Evolutionary conservation across 2,113 vertebrate species (phyloP).

Genomic region (Calidris pugnax): DNA sequence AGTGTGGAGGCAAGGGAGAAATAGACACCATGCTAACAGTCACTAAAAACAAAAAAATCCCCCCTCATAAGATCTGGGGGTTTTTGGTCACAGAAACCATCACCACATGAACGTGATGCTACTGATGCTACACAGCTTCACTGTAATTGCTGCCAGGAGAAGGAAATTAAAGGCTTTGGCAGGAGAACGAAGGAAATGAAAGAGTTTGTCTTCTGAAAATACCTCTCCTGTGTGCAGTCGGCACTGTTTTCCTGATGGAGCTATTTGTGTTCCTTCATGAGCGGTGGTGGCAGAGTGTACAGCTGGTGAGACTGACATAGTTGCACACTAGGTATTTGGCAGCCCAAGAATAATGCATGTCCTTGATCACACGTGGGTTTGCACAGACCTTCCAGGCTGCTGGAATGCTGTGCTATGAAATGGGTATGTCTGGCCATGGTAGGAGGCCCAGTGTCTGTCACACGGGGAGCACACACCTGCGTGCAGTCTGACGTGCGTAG

Average conservation of each 20-base stretch:
- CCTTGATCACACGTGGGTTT: not conserved
- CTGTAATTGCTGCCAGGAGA: not conserved
- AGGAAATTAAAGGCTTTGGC: constrained; percentile 1
- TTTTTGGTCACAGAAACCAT: not conserved
- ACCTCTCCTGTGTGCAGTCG: not conserved
- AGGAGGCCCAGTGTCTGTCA: not conserved
- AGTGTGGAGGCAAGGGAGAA: not conserved
- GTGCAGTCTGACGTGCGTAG: rapidly evolving
- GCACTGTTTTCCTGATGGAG: not conserved
- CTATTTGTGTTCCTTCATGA: not conserved
- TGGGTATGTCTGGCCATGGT: not conserved
- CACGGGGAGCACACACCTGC: not conserved
- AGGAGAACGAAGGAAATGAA: constrained; percentile 9
- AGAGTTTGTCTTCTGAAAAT: not conserved
- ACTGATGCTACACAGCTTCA: not conserved
- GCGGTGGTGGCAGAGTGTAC: not conserved
- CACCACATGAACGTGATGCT: not conserved
- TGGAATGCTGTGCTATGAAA: not conserved
- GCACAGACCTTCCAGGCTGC: not conserved
- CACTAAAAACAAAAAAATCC: not conserved
- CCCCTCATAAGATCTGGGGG: not conserved
- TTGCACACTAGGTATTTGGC: not conserved
- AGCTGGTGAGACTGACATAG: not conserved
- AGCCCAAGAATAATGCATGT: not conserved
- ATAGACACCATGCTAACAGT: not conserved